Base-by-base conservation (phyloP, 2,113 vertebrate genomes). In the Poeciliopsis prolifica region DNA sequence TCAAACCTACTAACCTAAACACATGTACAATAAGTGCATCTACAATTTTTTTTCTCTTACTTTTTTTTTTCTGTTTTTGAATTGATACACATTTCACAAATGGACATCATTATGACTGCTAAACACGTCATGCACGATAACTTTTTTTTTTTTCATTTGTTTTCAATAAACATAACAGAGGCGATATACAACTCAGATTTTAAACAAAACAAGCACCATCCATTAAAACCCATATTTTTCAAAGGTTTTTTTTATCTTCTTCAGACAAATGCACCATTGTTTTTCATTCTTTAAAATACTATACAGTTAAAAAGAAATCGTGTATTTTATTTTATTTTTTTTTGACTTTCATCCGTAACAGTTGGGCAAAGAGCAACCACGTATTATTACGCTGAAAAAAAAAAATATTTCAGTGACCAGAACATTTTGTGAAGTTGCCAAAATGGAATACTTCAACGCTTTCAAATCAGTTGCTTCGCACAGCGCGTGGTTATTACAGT, bases 121-220 rank as follows among this genome's bases (percentile, higher is more conserved):
- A 97, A 96, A 97, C 96, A 95, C 95, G 95, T 95, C 97, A 98
- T 98, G 97, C 97, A 97, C 96, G 93, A 95, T 94, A 96, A 91
- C 82, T 82, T 90, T 92, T 86, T 90, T 91, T n/a, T 86, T 90
- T 91, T 90, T 90, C 89, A 77, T 92, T 90, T 88, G 88, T 90
- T 95, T 95, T 96, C 94, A 94, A 95, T 94, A 95, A 97, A 97
- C 96, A 97, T 94, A 97, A 97, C 95, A 94, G 95, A 96, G 97
- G 97, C 94, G 93, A 97, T 98, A 96, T 96, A 99, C 97, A 98
- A 94, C 94, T 95, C 92, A 95, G 94, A 96, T 95, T 37, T 93
- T 95, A 95, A 95, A 94, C 89, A 91, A 95, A 96, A 95, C 95
- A 93, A 94, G 95, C 96, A 94, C 95, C 95, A 93, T 96, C 95